Evolutionary conservation across 2,888 invertebrate species (phyloP).

Genomic region (Pimpla rufipes): DNA sequence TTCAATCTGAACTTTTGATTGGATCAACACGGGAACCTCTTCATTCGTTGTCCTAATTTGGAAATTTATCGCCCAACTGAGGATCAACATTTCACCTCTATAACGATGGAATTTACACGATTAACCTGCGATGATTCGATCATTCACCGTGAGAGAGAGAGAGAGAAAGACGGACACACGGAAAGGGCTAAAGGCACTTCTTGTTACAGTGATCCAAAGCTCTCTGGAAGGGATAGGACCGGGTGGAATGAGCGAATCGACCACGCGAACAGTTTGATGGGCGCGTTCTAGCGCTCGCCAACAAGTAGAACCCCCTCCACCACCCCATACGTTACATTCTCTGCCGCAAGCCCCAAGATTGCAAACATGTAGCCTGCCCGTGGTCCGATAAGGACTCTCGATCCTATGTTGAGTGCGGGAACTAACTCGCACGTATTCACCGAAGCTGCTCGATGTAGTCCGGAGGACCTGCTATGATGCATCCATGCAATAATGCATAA

Average conservation of each 20-base stretch:
- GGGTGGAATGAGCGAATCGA: constrained; percentile 8
- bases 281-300: constrained; percentile 10
- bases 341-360: constrained; percentile 53
- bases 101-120: constrained; percentile 4
- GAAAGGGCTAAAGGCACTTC: constrained; percentile 7
- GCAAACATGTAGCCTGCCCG: constrained; percentile 52
- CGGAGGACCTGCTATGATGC: constrained; percentile 30
- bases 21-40: neutral
- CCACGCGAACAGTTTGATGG: constrained; percentile 5
- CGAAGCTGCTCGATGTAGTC: constrained; percentile 35
- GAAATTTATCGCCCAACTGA: neutral
- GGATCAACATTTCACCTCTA: constrained; percentile 1
- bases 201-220: neutral
- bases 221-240: constrained; percentile 9
- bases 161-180: neutral
- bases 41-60: neutral
- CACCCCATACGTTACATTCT: constrained; percentile 49
- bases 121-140: neutral
- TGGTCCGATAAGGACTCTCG: constrained; percentile 55
- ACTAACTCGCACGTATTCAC: constrained; percentile 52
- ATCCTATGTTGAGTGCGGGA: constrained; percentile 10
- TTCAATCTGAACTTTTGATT: neutral
- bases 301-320: constrained; percentile 19
- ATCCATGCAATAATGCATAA: neutral
- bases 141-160: neutral